These are phyloP conservation scores for Cacoxenus indagator DNA, from an alignment of 2,888 invertebrate species.

Conservation along the genomic window DNA sequence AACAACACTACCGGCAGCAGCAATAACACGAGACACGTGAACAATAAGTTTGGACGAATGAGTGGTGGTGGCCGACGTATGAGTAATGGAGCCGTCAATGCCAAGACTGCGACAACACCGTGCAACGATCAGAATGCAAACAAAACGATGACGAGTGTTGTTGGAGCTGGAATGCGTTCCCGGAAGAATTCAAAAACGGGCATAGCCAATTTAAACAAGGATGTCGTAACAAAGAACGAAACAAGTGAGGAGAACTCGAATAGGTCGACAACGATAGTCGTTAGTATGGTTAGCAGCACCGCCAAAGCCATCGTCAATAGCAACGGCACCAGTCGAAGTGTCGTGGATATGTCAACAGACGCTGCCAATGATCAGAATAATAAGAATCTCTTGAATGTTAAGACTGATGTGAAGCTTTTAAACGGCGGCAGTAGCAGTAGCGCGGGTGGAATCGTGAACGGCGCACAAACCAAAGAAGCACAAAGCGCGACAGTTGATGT, in stretches of 20 bases:
- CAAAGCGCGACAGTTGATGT: conserved; percentile 23
- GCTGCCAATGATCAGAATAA: conserved; percentile 61
- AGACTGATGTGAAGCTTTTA: conserved; percentile 56
- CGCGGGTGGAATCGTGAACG: not conserved
- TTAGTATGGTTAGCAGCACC: conserved; percentile 64
- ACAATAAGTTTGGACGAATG: conserved; percentile 63
- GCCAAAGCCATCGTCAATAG: conserved; percentile 15
- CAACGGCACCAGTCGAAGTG: not conserved
- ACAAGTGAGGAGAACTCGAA: conserved; percentile 36
- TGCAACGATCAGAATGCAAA: conserved; percentile 58
- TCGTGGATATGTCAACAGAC: not conserved
- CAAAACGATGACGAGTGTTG: conserved; percentile 31
- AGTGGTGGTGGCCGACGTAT: conserved; percentile 37
- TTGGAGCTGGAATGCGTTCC: conserved; percentile 60
- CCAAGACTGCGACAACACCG: conserved; percentile 40
- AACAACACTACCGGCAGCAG: conserved; percentile 54
- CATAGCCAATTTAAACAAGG: conserved; percentile 45
- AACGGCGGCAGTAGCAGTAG: not conserved
- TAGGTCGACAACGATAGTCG: conserved; percentile 66
- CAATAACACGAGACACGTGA: conserved; percentile 16
- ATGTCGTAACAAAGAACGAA: conserved; percentile 30
- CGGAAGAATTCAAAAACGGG: conserved; percentile 67
- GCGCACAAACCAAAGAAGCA: conserved; percentile 28
- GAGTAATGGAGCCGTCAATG: conserved; percentile 23
- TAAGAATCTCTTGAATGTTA: conserved; percentile 62